A percentile compares a stretch with the other conserved stretches of the same genome.
phyloP scores from a whole-genome alignment of 2,888 invertebrate genomes.

The Watsonalla cultraria region DNA sequence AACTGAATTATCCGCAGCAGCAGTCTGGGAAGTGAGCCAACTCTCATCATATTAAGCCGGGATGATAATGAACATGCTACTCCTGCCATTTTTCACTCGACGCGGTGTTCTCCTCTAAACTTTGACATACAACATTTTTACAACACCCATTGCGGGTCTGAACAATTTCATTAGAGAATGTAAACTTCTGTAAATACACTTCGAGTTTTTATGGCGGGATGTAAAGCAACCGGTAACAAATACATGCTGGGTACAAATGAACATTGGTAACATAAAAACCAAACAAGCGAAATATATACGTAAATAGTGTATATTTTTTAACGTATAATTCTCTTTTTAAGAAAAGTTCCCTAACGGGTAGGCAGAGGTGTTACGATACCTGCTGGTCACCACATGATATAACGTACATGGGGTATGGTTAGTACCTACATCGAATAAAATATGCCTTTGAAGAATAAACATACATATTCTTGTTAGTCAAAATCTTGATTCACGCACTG shows the following conservation, averaged over 20 bases:
- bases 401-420: too few species aligned
- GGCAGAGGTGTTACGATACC: too few species aligned
- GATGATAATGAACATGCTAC: constrained; percentile 61
- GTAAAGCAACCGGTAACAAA: not conserved
- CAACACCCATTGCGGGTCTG: constrained; percentile 1
- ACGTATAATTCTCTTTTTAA: not conserved
- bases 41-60: constrained; percentile 67
- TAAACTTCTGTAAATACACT: constrained; percentile 1
- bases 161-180: constrained; percentile 3
- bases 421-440: too few species aligned
- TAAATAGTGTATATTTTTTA: not conserved
- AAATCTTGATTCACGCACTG: too few species aligned
- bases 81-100: constrained; percentile 38
- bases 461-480: too few species aligned
- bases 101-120: constrained; percentile 24
- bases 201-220: not conserved
- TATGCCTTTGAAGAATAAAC: too few species aligned
- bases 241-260: not conserved
- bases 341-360: too few species aligned
- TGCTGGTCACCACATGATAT: too few species aligned
- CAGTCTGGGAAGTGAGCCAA: constrained; percentile 63
- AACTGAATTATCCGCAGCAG: constrained; percentile 62
- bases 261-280: not conserved
- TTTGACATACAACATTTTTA: constrained; percentile 21
- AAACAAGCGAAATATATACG: not conserved